Evolutionary conservation across 2,113 vertebrate species (phyloP), one percentile per base, ranked within the genome.

Genomic region (Plotosus lineatus): DNA sequence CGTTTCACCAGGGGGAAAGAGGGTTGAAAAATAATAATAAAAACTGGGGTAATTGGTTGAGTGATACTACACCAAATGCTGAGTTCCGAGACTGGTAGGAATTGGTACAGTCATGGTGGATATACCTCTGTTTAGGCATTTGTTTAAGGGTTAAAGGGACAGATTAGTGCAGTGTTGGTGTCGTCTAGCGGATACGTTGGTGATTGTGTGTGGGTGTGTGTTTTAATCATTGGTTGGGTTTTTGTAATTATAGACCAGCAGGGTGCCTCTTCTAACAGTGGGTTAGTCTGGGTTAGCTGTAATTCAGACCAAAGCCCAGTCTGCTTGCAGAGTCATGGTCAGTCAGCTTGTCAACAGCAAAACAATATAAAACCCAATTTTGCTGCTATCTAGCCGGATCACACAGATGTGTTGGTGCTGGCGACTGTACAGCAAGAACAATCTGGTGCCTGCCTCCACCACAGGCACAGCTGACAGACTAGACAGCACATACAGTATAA

Each of bases 211-310:
- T 83, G 66, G 77, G 40, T 56, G 68, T 83, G 66, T 80, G 40
- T 56, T 83, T 72, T 73, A 71, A 82, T 77, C 26, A 72, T 83
- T 72, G 56, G 6, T n/a, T 8, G 66, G 78, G 26, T 50, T 23
- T 36, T 46, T 75, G 75, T 81, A 83, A 81, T 83, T 83, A 74
- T 33, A 74, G 6, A 1, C 23, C 15, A 28, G 48, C 51, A 48
- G 61, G 72, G 51, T 56, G 50, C n/a, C 38, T 46, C 5, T 14
- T 38, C 55, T 58, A 33, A 38, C 40, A 56, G 51, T 33, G 42
- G 68, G 73, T 74, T 75, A 21, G 36, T 48, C 23, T 60, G 60
- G 42, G 79, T 75, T 75, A 78, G n/a, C 31, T 58, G 38, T 58
- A 82, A 80, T 74, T 42, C 76, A 80, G 77, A 76, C 53, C 61